A percentile compares a stretch with the other conserved stretches of the same genome.
Evolutionary conservation across 2,797 vertebrate genomes (phyloP).

Genomic region (Rhincodon typus): DNA sequence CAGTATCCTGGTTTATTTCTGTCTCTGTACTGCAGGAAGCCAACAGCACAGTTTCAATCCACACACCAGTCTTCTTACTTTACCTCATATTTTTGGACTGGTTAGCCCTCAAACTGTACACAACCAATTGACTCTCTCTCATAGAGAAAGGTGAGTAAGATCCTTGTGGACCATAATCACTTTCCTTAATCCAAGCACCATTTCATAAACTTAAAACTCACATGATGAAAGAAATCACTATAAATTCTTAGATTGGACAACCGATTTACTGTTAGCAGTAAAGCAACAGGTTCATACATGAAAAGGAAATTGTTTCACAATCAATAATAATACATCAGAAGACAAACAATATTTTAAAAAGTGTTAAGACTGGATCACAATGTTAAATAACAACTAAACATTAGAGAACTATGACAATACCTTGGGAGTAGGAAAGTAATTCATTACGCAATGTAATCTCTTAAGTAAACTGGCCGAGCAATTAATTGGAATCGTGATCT

Average conservation of each 20-base stretch:
- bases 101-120: no score
- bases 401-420: background rate
- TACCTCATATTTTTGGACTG: no score
- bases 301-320: background rate
- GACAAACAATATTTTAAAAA: background rate
- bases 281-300: background rate
- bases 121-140: no score
- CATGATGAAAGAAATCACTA: background rate
- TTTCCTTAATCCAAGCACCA: background rate
- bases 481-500: slow-evolving; percentile 17
- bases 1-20: background rate
- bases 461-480: background rate
- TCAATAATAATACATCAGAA: background rate
- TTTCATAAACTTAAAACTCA: background rate
- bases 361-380: background rate
- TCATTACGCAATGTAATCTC: background rate
- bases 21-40: background rate
- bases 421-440: slow-evolving; percentile 10
- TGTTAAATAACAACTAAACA: background rate
- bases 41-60: no score
- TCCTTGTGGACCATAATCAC: no score
- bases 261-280: background rate
- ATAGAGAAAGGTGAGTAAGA: no score
- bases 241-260: background rate
- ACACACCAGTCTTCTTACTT: no score